Conservation (phyloP, 2,797 vertebrate species). For the Brachyalestes nurse region DNA sequence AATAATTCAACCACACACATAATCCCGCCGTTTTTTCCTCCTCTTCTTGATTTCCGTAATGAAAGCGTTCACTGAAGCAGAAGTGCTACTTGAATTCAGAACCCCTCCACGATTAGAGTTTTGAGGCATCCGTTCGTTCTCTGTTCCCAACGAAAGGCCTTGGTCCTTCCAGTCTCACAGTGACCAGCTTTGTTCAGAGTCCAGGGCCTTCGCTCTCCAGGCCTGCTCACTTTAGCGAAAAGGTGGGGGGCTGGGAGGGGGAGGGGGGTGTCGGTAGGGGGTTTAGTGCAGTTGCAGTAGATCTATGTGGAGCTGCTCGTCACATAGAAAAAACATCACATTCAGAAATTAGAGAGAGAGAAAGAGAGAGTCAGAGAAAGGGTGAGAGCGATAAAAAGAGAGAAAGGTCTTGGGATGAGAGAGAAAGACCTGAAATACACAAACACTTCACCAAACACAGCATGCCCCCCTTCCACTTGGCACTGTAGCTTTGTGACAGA, state of each 20-base stretch:
- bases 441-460: constrained; percentile 63
- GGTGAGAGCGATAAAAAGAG: constrained; percentile 33
- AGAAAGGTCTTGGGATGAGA: constrained; percentile 26
- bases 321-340: constrained; percentile 53
- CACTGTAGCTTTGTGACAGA: constrained; percentile 53
- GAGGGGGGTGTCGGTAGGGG: neutral
- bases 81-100: constrained; percentile 64
- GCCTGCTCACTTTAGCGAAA: constrained; percentile 32
- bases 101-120: constrained; percentile 20
- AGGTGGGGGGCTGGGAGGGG: constrained; percentile 4
- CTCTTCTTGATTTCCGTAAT: constrained; percentile 38
- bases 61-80: constrained; percentile 57
- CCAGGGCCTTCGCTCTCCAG: constrained; percentile 33
- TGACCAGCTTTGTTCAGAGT: constrained; percentile 35
- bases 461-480: constrained; percentile 61
- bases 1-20: constrained; percentile 51
- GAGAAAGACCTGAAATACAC: constrained; percentile 56
- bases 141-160: constrained; percentile 46
- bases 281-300: constrained; percentile 48
- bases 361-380: constrained; percentile 23
- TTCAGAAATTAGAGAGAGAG: constrained; percentile 66
- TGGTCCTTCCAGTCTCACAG: constrained; percentile 32
- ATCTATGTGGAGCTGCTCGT: constrained; percentile 47
- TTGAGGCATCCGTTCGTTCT: constrained; percentile 40
- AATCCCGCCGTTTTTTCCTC: constrained; percentile 42